phyloP scores from a whole-genome alignment of 2,113 vertebrate genomes.

The Ceyx melanurus region DNA sequence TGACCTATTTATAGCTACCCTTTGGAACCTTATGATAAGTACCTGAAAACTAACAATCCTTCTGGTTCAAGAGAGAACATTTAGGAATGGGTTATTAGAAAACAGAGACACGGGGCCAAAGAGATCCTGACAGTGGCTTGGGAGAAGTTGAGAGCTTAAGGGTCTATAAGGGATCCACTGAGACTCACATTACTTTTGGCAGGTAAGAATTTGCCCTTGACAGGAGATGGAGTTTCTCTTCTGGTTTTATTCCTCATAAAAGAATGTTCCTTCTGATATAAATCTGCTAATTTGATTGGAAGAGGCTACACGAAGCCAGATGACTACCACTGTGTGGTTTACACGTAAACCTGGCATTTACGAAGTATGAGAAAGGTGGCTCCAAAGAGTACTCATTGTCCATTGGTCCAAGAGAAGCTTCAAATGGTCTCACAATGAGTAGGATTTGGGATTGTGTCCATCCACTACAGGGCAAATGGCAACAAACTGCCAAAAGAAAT shows the following conservation, averaged over 20 bases:
- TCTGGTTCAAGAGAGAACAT: slow-evolving; percentile 7
- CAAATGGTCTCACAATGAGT: background rate
- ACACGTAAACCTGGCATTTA: background rate
- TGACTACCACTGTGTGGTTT: background rate
- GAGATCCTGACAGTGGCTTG: background rate
- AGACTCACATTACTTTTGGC: background rate
- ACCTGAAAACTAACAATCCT: background rate
- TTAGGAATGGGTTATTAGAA: slow-evolving; percentile 2
- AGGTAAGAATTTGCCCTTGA: background rate
- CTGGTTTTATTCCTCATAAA: background rate
- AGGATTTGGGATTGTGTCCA: background rate
- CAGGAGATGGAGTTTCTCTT: background rate
- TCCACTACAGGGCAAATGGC: background rate
- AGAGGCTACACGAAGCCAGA: background rate
- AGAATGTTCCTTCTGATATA: background rate
- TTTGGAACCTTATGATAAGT: slow-evolving; percentile 29
- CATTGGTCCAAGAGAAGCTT: background rate
- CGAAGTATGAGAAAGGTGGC: background rate
- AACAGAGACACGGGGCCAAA: background rate
- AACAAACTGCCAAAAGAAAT: background rate
- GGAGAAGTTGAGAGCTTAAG: background rate
- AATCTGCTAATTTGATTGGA: background rate
- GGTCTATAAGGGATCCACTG: background rate
- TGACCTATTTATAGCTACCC: slow-evolving; percentile 58
- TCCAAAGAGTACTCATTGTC: background rate